Base-by-base conservation (phyloP, 2,113 vertebrate species). In the Scartelaos histophorus region DNA sequence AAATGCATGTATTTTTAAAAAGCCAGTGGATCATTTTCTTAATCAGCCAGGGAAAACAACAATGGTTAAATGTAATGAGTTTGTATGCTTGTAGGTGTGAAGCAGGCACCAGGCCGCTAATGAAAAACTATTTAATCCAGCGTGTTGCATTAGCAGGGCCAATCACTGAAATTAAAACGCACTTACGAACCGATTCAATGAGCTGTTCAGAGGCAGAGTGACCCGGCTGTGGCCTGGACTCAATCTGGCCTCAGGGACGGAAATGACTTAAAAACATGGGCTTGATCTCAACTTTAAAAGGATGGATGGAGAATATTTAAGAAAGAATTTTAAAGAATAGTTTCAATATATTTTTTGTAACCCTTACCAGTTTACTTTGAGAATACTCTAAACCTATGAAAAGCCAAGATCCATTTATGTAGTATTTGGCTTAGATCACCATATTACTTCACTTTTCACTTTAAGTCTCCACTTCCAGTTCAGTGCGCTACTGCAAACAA, bases 111-210 rank as follows among this genome's bases (percentile, higher is more conserved):
- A 81, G 65, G n/a, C 69, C 54, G 62, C 72, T 51, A 76, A 88
- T 87, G 75, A 86, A 76, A 85, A 83, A 75, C 78, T 57, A 73
- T 35, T 73, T 75, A 79, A 80, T 85, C 86, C 75, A 75, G 45
- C 73, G 77, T 68, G 69, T 83, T 64, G 22, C 80, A 90, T 90
- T 90, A 86, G 79, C 74, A 35, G 9, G 60, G 69, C 67, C 87
- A 87, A 89, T 88, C 85, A 91, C 19, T 16, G 82, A 83, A 87
- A 87, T 91, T 89, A 86, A 83, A 87, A 84, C 73, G 70, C 80
- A 71, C 78, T 69, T 74, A 81, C 72, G 74, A 83, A 88, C 69
- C 81, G 85, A 81, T 84, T 85, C 78, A 82, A 9, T 38, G 70
- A 82, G 62, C n/a, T 76, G 43, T 54, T 77, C 29, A 17, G 22